Evolutionary conservation across 2,888 invertebrate genomes (phyloP).

Genomic region (Calliphora vomitoria): DNA sequence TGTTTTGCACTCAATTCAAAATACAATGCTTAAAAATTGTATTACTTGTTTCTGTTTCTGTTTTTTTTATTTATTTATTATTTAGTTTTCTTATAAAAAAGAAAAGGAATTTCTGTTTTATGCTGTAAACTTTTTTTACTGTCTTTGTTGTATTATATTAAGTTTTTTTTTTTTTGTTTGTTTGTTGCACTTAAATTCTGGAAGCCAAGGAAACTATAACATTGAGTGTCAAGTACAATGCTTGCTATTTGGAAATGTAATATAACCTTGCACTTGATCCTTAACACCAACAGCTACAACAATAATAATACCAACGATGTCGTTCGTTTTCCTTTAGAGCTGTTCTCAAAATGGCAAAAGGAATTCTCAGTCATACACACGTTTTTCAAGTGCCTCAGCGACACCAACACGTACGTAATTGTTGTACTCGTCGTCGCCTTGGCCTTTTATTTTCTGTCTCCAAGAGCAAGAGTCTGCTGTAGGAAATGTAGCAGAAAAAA

Average conservation of each 20-base stretch:
- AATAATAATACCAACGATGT: constrained; percentile 25
- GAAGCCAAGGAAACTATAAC: constrained; percentile 63
- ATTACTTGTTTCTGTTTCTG: constrained; percentile 33
- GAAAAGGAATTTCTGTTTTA: constrained; percentile 32
- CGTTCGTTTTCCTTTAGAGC: constrained; percentile 41
- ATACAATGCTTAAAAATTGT: constrained; percentile 40
- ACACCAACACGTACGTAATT: constrained; percentile 41
- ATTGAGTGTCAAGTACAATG: constrained; percentile 72
- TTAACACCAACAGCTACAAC: constrained; percentile 58
- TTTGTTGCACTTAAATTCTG: constrained; percentile 6
- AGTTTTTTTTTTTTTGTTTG: constrained; percentile 14
- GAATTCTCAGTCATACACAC: constrained; percentile 51
- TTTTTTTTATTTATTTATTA: no score
- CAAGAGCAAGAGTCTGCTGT: neutral
- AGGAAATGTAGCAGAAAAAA: neutral
- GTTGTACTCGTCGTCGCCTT: constrained; percentile 27
- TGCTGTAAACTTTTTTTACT: constrained; percentile 32
- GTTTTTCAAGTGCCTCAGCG: constrained; percentile 66
- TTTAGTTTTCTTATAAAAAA: neutral
- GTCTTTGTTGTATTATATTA: constrained; percentile 9
- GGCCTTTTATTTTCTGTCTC: constrained; percentile 18
- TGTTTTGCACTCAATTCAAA: constrained; percentile 56
- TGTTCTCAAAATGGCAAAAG: constrained; percentile 38
- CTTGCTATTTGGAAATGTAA: constrained; percentile 63
- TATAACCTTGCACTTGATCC: constrained; percentile 74